Base-by-base conservation (phyloP, 2,113 vertebrate species). In the Salminus brasiliensis region DNA sequence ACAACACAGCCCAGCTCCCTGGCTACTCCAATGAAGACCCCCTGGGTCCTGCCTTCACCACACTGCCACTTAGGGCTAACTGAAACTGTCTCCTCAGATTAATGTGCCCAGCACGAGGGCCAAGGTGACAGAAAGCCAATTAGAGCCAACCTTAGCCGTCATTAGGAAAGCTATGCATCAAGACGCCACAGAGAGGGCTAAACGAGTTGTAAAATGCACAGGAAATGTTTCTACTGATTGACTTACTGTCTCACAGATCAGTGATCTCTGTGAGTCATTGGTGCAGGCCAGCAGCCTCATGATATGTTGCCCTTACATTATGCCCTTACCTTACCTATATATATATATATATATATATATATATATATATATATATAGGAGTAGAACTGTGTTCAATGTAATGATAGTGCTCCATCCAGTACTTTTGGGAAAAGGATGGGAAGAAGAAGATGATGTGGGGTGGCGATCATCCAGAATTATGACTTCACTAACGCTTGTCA, bases 31-130 rank as follows among this genome's bases (percentile, higher is more conserved):
- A 63, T 47, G 25, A 72, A 52, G 66, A 30, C 18, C 74, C 45
- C 41, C 60, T n/a, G 78, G 74, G 69, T 60, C 30, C 27, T 25
- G 47, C 52, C 18, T 53, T 53, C 27, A 29, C 43, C 53, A 32
- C 25, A 30, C 52, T 63, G 57, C 30, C 73, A 81, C 80, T 36
- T 57, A 60, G 55, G 53, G 41, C 60, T 12, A 65, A 76, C 81
- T 74, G 39, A 52, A 53, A 23, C 53, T 11, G 43, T 87, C 82
- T 80, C 72, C 57, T 57, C 45, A 79, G 83, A 88, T 87, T 79
- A 88, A 78, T 55, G 74, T n/a, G 73, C 39, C 60, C 60, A 27
- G 49, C 29, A 25, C 59, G 11, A 18, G 30, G 57, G 57, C 63
- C 2, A 49, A 30, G 73, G 34, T 36, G 68, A 68, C 60, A 66